These are phyloP conservation scores for Poeciliopsis presidionis DNA, from an alignment of 2,797 vertebrate species.

Conservation along the genomic window DNA sequence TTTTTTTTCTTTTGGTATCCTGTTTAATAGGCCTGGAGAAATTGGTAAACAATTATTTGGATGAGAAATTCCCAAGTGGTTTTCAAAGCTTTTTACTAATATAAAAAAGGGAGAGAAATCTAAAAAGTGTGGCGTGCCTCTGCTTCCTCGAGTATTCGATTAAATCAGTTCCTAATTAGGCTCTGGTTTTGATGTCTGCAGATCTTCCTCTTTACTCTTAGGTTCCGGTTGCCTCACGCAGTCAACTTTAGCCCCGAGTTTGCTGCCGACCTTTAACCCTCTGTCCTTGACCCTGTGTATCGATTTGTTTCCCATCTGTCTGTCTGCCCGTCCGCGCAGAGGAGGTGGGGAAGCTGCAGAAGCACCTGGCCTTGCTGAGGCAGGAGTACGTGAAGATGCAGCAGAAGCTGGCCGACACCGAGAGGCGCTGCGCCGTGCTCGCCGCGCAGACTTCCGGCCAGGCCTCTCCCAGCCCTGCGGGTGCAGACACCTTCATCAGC, in stretches of 20 bases:
- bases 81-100: neutral
- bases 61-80: neutral
- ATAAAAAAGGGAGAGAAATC: neutral
- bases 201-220: neutral
- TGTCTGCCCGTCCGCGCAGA: conserved; percentile 77
- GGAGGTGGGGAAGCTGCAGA: conserved; percentile 99
- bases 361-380: conserved; percentile 95
- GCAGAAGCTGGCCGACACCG: conserved; percentile 94
- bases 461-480: conserved; percentile 59
- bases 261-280: conserved; percentile 1
- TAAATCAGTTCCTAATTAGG: too few relatives aligned
- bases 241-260: neutral
- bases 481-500: conserved; percentile 91
- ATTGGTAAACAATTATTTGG: neutral
- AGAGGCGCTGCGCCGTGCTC: conserved; percentile 89
- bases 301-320: neutral
- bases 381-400: conserved; percentile 99
- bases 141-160: too few relatives aligned
- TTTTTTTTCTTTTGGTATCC: neutral
- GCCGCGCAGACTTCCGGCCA: conserved; percentile 85
- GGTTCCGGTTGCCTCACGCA: neutral
- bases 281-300: neutral
- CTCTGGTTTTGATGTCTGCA: too few relatives aligned
- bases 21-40: neutral
- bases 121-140: neutral